phyloP scores from a whole-genome alignment of 2,113 vertebrate genomes.

The Cepphus grylle region DNA sequence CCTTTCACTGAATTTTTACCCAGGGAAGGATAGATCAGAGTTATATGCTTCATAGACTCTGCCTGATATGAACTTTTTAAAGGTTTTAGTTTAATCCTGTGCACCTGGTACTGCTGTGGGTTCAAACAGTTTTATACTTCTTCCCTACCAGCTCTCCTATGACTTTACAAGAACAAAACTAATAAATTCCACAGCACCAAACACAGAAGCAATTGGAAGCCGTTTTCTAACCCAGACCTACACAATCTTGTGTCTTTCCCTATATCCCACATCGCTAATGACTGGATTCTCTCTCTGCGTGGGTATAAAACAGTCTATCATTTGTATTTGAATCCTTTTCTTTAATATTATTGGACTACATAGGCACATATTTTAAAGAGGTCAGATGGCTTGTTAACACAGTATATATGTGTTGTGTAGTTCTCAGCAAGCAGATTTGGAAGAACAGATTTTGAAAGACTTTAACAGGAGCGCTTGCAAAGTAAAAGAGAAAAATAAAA shows the following conservation, averaged over 20 bases:
- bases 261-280: background rate
- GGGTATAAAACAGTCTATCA: constrained; percentile 31
- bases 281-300: background rate
- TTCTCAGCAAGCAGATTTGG: background rate
- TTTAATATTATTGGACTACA: constrained; percentile 29
- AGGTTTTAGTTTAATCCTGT: constrained; percentile 12
- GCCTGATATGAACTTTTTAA: background rate
- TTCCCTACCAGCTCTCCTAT: constrained; percentile 11
- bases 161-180: constrained; percentile 34
- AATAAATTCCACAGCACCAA: constrained; percentile 43
- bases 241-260: background rate
- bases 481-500: constrained; percentile 24
- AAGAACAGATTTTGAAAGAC: background rate
- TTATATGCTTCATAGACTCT: background rate
- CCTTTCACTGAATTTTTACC: background rate
- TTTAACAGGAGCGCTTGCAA: background rate
- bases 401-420: background rate
- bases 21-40: background rate
- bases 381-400: constrained; percentile 39
- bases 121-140: constrained; percentile 15
- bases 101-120: constrained; percentile 29
- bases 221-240: constrained; percentile 4
- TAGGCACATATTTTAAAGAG: background rate
- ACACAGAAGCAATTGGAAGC: constrained; percentile 25
- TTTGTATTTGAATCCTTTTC: background rate